Base-by-base conservation (phyloP, 2,113 vertebrate genomes). In the Gila orcuttii region DNA sequence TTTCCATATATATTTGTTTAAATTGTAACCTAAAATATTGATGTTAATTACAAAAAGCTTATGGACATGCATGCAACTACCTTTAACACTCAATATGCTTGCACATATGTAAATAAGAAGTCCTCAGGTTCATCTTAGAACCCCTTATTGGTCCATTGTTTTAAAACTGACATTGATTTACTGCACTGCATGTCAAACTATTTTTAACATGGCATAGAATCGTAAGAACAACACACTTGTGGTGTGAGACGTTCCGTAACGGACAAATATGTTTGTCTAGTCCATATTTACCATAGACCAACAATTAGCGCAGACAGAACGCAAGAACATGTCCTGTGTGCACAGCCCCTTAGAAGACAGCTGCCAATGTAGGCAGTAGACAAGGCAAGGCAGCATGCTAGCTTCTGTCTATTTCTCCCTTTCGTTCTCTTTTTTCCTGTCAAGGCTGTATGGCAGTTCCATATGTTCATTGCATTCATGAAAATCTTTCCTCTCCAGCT, bases 401-500 rank as follows among this genome's bases (percentile, higher is more conserved):
- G 60, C 59, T 81, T 47, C 47, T 52, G 10, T 50, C 66, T 50
- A 28, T 36, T 9, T 19, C 50, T 42, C 45, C 50, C 36, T 50
- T 25, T 45, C 9, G 10, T 39, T 50, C 25, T 23, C 52, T 42
- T 82, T 64, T 45, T 60, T 68, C 52, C 47, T 82, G 42, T 69
- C 25, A 39, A 47, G 79, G 6, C 42, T 66, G 60, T 81, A 19
- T 4, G 25, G 59, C 36, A 60, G 13, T 33, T 73, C 66, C 47
- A 71, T 73, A 71, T 73, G 64, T 69, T 82, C 45, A 73, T 0
- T 69, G 81, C 64, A 73, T 83, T 83, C 81, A 82, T 82, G 79
- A 31, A 69, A 82, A 52, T 52, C 66, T 39, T 52, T 36, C 81
- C 33, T 60, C 10, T 36, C 5, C 52, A 15, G n/a, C 50, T 71